Conservation (phyloP, 1,140 invertebrate species). For the Leptestheria dahalacensis region DNA sequence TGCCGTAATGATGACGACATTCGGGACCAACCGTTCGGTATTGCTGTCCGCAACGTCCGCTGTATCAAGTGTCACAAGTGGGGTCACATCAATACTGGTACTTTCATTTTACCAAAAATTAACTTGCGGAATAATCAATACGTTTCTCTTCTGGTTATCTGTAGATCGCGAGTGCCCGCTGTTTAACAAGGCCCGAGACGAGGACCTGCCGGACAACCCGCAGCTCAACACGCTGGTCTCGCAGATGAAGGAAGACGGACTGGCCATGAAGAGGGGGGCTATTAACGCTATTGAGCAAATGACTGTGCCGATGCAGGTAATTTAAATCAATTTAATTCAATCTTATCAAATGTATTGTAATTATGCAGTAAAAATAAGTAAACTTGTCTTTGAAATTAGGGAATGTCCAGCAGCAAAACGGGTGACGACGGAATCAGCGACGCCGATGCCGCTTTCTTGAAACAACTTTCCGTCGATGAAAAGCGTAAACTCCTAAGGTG, state of each 20-base stretch:
- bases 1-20: slow-evolving; percentile 92
- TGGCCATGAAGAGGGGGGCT: slow-evolving; percentile 66
- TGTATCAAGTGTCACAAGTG: slow-evolving; percentile 99
- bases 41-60: slow-evolving; percentile 89
- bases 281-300: slow-evolving; percentile 43
- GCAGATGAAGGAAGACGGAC: slow-evolving; percentile 82
- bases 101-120: too few species aligned
- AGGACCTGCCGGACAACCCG: slow-evolving; percentile 24
- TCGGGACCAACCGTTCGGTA: slow-evolving; percentile 96
- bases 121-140: neutral
- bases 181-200: slow-evolving; percentile 60
- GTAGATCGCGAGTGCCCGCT: slow-evolving; percentile 81
- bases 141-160: slow-evolving; percentile 21
- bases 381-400: neutral
- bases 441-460: slow-evolving; percentile 1
- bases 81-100: slow-evolving; percentile 98
- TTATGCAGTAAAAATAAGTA: slow-evolving; percentile 3
- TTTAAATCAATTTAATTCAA: slow-evolving; percentile 14
- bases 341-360: neutral
- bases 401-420: neutral
- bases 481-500: slow-evolving; percentile 13
- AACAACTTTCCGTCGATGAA: neutral
- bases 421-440: neutral
- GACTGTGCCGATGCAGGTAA: slow-evolving; percentile 29
- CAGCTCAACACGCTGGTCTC: slow-evolving; percentile 62